A percentile compares a stretch with the other conserved stretches of the same genome.
Conservation (phyloP, 2,888 invertebrate species). For the Ormyrus nitidulus region DNA sequence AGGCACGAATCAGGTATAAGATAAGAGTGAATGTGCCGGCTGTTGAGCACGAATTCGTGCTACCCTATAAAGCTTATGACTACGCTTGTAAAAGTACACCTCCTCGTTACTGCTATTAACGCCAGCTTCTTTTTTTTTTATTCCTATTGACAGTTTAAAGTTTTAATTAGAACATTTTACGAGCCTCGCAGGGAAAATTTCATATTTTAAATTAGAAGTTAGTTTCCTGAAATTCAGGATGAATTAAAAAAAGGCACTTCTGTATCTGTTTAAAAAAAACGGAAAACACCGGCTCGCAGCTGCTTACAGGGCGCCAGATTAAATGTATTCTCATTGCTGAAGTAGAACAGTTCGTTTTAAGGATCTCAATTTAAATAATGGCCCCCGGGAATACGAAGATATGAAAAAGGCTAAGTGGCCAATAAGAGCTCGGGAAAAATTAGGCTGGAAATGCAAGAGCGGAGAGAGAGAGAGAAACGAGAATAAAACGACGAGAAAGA, state of each 20-base stretch:
- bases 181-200: too few relatives aligned
- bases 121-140: not conserved
- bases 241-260: too few relatives aligned
- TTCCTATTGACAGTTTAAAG: too few relatives aligned
- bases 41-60: constrained; percentile 35
- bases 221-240: too few relatives aligned
- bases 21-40: constrained; percentile 39
- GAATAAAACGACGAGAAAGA: constrained; percentile 23
- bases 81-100: constrained; percentile 7
- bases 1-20: not conserved
- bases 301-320: constrained; percentile 4
- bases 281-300: not conserved
- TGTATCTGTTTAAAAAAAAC: too few relatives aligned
- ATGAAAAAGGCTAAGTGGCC: constrained; percentile 6
- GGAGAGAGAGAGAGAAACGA: not conserved
- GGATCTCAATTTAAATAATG: constrained; percentile 41
- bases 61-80: constrained; percentile 15
- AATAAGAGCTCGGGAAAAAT: not conserved
- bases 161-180: too few relatives aligned
- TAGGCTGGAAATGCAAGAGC: not conserved
- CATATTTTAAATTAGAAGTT: too few relatives aligned
- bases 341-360: constrained; percentile 19
- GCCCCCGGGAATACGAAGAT: not conserved
- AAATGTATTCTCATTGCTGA: constrained; percentile 25
- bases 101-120: not conserved